Evolutionary conservation across 2,797 vertebrate genomes (phyloP).

Genomic region (Pitangus sulphuratus): DNA sequence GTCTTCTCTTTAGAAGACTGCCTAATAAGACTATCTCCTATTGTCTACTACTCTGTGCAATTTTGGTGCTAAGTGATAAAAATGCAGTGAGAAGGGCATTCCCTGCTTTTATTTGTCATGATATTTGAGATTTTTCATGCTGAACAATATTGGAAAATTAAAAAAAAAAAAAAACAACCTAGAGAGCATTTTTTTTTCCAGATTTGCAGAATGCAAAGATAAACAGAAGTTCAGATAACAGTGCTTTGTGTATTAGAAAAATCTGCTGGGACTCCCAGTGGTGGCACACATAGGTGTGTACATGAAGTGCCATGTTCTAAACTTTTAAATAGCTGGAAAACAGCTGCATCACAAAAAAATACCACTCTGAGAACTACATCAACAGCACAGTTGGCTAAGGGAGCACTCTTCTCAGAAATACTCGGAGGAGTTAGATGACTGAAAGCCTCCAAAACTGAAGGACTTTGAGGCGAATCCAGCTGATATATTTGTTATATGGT

Average conservation of each 20-base stretch:
- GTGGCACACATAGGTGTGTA: neutral
- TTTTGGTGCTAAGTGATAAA: neutral
- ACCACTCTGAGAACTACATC: neutral
- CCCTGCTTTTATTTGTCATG: neutral
- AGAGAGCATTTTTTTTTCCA: neutral
- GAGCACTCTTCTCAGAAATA: conserved; percentile 41
- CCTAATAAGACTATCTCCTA: neutral
- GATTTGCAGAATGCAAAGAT: neutral
- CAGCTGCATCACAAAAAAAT: conserved; percentile 16
- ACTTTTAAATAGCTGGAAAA: neutral
- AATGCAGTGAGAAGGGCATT: neutral
- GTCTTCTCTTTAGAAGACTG: neutral
- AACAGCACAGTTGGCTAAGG: neutral
- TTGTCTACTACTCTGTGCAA: neutral
- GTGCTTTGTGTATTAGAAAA: neutral
- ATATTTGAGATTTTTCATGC: neutral
- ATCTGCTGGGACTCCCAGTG: neutral
- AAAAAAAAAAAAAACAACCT: neutral
- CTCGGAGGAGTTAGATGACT: neutral
- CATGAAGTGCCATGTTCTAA: neutral
- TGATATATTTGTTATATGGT: conserved; percentile 25
- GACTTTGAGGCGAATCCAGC: neutral
- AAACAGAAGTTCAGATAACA: neutral
- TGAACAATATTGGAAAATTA: neutral
- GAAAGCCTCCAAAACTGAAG: conserved; percentile 6